These are phyloP conservation scores for Phalacrocorax aristotelis DNA, from an alignment of 2,113 vertebrate genomes.

Conservation along the genomic window DNA sequence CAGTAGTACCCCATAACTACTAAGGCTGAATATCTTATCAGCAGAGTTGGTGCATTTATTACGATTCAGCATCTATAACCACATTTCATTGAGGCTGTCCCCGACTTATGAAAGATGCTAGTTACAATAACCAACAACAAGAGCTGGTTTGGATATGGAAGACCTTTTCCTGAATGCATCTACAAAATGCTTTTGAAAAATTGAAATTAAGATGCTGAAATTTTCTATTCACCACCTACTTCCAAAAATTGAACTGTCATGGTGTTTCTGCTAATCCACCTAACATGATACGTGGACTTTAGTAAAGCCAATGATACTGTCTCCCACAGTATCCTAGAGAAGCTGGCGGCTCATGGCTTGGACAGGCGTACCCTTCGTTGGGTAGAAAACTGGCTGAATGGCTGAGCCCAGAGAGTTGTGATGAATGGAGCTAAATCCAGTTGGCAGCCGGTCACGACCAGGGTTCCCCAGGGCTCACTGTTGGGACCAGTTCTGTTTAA, in stretches of 20 bases:
- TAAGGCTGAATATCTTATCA: background rate
- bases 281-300: background rate
- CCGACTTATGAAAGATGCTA: background rate
- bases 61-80: background rate
- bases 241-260: background rate
- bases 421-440: no score
- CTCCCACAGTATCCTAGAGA: no score
- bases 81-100: background rate
- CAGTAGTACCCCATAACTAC: background rate
- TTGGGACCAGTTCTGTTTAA: no score
- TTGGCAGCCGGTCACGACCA: no score
- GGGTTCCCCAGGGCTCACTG: no score
- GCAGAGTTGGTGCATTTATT: background rate
- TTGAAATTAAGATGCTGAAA: background rate
- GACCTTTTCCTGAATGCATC: background rate
- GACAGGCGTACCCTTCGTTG: no score
- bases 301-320: no score
- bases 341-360: no score
- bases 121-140: background rate
- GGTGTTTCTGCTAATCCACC: background rate
- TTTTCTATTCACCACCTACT: background rate
- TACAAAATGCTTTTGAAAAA: background rate
- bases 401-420: no score
- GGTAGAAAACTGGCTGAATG: no score
- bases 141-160: background rate